These are phyloP conservation scores for Iphiclides podalirius DNA, from an alignment of 2,888 invertebrate species.

Conservation along the genomic window DNA sequence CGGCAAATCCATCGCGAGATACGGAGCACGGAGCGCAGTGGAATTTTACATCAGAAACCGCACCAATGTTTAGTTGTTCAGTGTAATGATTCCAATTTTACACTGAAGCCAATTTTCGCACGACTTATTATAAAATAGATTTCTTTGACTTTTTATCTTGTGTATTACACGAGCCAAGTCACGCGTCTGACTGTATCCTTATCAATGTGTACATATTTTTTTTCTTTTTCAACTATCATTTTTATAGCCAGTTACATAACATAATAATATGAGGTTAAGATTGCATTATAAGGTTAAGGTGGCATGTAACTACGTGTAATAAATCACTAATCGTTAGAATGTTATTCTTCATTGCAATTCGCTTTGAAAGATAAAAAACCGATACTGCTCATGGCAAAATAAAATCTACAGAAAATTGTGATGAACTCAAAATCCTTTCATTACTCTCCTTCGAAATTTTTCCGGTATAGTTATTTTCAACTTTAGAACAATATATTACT, in stretches of 20 bases:
- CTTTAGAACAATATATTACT: too few species aligned
- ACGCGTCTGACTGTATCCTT: conserved; percentile 5
- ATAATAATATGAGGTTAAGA: not conserved
- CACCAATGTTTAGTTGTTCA: conserved; percentile 22
- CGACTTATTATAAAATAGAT: conserved; percentile 12
- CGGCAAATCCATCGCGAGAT: conserved; percentile 32
- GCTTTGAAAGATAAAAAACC: too few species aligned
- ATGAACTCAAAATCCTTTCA: too few species aligned
- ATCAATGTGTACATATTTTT: conserved; percentile 9
- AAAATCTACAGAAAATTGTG: too few species aligned
- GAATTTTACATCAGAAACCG: conserved; percentile 49
- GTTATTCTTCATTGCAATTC: too few species aligned
- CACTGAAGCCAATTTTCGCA: conserved; percentile 11
- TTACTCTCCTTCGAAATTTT: too few species aligned
- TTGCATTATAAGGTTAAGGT: conserved; percentile 5
- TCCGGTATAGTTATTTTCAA: too few species aligned
- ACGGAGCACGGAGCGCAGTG: conserved; percentile 45
- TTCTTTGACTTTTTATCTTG: conserved; percentile 16
- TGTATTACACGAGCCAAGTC: conserved; percentile 5
- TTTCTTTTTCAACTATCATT: not conserved
- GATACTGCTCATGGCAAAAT: too few species aligned
- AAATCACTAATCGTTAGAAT: not conserved
- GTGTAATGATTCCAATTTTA: conserved; percentile 10
- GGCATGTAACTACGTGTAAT: not conserved
- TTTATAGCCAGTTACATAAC: not conserved